A percentile compares a stretch with the other conserved stretches of the same genome.
phyloP scores from a whole-genome alignment of 2,113 vertebrate genomes.

The Piprites chloris region DNA sequence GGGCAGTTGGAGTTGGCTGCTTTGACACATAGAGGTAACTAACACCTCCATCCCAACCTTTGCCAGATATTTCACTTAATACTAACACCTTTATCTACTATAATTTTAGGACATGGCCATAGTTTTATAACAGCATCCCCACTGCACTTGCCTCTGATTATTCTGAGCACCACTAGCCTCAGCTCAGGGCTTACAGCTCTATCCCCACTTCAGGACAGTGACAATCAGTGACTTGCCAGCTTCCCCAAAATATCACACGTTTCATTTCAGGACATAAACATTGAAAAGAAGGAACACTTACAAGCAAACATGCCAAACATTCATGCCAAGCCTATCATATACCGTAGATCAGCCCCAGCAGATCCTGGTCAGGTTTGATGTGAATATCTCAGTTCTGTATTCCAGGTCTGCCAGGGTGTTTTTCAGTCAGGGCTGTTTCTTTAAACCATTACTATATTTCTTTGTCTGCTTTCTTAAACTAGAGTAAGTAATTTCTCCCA shows the following conservation, averaged over 20 bases:
- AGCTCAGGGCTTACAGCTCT: not conserved
- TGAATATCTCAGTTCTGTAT: not conserved
- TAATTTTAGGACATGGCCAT: not conserved
- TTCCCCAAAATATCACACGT: not conserved
- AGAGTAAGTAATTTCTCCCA: constrained; percentile 5
- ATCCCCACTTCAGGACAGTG: not conserved
- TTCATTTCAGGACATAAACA: not conserved
- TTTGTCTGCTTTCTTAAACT: not conserved
- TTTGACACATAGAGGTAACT: not conserved
- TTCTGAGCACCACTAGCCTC: not conserved
- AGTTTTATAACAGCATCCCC: not conserved
- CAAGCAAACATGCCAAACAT: not conserved
- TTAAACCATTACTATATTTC: not conserved
- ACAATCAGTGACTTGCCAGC: not conserved
- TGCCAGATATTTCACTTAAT: not conserved
- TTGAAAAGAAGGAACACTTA: not conserved
- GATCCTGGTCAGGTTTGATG: not conserved
- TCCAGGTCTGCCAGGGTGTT: not conserved
- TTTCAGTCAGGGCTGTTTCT: not conserved
- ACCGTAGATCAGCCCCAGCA: not conserved
- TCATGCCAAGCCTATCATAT: not conserved
- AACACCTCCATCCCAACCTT: not conserved
- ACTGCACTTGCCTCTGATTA: not conserved
- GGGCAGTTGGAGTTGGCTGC: not conserved
- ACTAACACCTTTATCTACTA: not conserved